These are phyloP conservation scores for Catocala fraxini DNA, from an alignment of 2,888 invertebrate species.

Conservation along the genomic window DNA sequence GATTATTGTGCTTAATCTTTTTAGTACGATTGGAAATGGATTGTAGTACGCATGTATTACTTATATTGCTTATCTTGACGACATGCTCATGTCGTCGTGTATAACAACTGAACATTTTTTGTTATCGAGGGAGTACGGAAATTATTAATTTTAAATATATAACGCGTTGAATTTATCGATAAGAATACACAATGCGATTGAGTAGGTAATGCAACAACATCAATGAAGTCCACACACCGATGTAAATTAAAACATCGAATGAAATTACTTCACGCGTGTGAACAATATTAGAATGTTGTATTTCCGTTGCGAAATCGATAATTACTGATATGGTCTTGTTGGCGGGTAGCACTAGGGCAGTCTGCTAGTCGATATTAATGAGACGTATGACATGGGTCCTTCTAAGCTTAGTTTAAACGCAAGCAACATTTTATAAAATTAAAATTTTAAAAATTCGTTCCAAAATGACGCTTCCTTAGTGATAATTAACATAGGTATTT, in stretches of 20 bases:
- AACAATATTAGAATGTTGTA: background rate
- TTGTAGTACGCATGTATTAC: background rate
- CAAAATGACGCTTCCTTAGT: constrained; percentile 75
- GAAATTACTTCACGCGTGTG: background rate
- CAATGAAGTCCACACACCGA: background rate
- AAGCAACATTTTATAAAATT: constrained; percentile 39
- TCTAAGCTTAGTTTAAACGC: constrained; percentile 40
- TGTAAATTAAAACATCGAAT: constrained; percentile 1
- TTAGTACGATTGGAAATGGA: background rate
- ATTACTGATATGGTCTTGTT: constrained; percentile 23
- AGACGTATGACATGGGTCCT: constrained; percentile 48
- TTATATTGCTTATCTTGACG: constrained; percentile 7
- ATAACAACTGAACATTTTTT: background rate
- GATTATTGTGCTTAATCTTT: background rate
- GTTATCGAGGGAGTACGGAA: background rate
- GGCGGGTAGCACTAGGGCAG: constrained; percentile 29
- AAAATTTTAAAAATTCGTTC: constrained; percentile 54
- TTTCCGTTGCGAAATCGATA: constrained; percentile 23
- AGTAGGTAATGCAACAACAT: constrained; percentile 1
- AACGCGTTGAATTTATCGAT: constrained; percentile 2
- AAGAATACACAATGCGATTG: background rate
- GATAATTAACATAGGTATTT: constrained; percentile 67
- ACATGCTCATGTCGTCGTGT: background rate
- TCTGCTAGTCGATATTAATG: constrained; percentile 41
- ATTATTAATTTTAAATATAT: constrained; percentile 1